Evolutionary conservation across 2,797 vertebrate genomes (phyloP), one percentile per base, ranked within the genome.

Genomic region (Sparus aurata): DNA sequence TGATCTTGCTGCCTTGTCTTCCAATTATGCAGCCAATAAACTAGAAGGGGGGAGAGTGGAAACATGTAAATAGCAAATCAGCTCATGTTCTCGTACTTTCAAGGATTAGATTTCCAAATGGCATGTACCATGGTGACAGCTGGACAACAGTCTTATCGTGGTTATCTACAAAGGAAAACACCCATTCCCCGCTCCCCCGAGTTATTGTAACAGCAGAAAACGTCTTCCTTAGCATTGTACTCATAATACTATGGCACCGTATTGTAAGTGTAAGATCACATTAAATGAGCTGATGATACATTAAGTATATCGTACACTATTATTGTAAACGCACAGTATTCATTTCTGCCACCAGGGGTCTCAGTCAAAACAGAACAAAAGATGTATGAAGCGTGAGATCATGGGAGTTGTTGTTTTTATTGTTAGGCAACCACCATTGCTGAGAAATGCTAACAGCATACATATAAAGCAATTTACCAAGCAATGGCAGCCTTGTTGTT

Each of bases 11-110:
- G 94, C 97, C 97, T 96, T 98, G 97, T 96, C 97, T 96, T 93
- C 97, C 97, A 96, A 98, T 98, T 95, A 98, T 98, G 95, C 97
- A 98, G 92, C 97, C 97, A 94, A 98, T 97, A 95, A 98, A 95
- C 97, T 98, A 77, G 86, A 58, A 65, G 75, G 64, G 50, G 23
- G 55, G 38, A 77, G 64, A 83, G 55, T 67, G 60, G 71, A 85
- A 81, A 80, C 62, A 85, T 79, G 87, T 75, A 76, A 89, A 89
- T 84, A 85, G 77, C 55, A 77, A 76, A 76, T 77, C 49, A 69
- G 74, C 61, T 83, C 76, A 43, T 75, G 70, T 85, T 78, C 69
- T 49, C 38, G 12, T 22, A 58, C 58, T 79, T 83, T 70, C 60
- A 68, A 75, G 49, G 87, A 87, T 80, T 64, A 54, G 25, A 74